Evolutionary conservation across 2,797 vertebrate species (phyloP).

Genomic region (Arctocebus calabarensis): DNA sequence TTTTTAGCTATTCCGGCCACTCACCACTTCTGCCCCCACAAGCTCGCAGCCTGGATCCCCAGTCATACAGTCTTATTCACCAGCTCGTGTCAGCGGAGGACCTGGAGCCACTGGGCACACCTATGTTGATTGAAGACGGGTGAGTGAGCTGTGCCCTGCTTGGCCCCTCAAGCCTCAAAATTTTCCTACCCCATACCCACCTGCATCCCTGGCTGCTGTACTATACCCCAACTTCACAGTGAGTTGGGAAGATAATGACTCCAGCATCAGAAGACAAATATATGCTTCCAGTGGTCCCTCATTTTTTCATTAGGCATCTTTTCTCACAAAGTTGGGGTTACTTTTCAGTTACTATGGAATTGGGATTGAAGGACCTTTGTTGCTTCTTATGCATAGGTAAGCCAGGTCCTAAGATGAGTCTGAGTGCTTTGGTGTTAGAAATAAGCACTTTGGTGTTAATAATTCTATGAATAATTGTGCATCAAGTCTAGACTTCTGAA

Average conservation of each 20-base stretch:
- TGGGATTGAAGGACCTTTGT: constrained; percentile 33
- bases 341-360: constrained; percentile 36
- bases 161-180: background rate
- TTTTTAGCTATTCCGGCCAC: constrained; percentile 95
- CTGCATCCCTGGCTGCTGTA: background rate
- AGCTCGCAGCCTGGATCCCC: constrained; percentile 94
- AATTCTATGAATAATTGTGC: background rate
- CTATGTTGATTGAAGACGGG: constrained; percentile 99
- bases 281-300: background rate
- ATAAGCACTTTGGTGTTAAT: too few relatives aligned
- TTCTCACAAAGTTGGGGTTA: constrained; percentile 1
- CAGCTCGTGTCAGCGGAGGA: constrained; percentile 97
- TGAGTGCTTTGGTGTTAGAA: constrained; percentile 17
- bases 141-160: constrained; percentile 84
- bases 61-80: constrained; percentile 95
- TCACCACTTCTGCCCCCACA: constrained; percentile 93
- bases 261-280: background rate
- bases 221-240: background rate
- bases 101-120: constrained; percentile 94
- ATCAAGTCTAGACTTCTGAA: background rate
- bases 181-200: background rate
- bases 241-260: background rate
- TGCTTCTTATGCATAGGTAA: constrained; percentile 32
- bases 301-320: constrained; percentile 40
- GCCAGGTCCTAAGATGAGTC: background rate